phyloP scores from a whole-genome alignment of 2,113 vertebrate genomes.

The Zapus hudsonius region DNA sequence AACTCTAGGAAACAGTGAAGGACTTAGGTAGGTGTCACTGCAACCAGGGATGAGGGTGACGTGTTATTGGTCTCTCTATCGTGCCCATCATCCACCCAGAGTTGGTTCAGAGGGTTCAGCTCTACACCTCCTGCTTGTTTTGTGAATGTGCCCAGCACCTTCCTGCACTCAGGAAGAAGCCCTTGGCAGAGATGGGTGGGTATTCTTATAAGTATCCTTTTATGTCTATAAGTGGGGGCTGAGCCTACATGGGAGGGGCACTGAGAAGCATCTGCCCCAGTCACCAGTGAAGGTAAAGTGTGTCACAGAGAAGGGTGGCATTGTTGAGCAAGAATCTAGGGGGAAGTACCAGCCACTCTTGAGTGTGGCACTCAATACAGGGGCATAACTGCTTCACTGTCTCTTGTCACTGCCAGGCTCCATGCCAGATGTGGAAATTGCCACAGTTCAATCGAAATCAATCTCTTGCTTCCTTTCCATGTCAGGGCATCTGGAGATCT shows the following conservation, averaged over 20 bases:
- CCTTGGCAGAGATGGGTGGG: accelerated
- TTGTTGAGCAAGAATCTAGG: not conserved
- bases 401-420: not conserved
- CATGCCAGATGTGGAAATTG: not conserved
- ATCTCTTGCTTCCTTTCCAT: not conserved
- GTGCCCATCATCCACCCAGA: not conserved
- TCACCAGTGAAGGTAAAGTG: not conserved
- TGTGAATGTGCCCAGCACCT: not conserved
- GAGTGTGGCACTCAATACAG: not conserved
- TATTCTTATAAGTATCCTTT: not conserved
- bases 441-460: not conserved
- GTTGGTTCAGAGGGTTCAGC: not conserved
- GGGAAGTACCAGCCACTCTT: not conserved
- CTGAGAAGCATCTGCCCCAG: not conserved
- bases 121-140: not conserved
- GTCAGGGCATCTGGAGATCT: not conserved
- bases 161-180: not conserved
- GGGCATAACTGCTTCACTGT: too few relatives aligned
- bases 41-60: too few relatives aligned
- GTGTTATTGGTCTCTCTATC: not conserved
- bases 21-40: not conserved
- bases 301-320: not conserved
- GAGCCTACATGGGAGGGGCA: not conserved
- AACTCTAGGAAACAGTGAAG: not conserved
- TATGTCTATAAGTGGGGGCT: not conserved